These are phyloP conservation scores for Lutraria rhynchaena DNA, from an alignment of 1,140 invertebrate species.

Conservation along the genomic window DNA sequence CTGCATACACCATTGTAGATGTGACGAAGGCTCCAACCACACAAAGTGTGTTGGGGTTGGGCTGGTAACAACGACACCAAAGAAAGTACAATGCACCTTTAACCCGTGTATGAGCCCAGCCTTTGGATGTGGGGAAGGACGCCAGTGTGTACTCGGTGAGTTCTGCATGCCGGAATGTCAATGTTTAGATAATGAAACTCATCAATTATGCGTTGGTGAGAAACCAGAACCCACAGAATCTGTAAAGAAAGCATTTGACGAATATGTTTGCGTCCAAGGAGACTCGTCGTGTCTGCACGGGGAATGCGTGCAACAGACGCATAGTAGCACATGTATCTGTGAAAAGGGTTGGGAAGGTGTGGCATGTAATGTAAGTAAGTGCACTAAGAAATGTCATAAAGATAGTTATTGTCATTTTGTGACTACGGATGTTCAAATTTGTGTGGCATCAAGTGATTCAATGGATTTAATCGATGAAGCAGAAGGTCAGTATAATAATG, in stretches of 20 bases:
- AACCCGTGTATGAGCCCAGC: slow-evolving; percentile 38
- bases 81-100: slow-evolving; percentile 30
- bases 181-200: slow-evolving; percentile 17
- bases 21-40: slow-evolving; percentile 17
- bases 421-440: background rate
- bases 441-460: background rate
- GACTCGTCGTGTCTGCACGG: slow-evolving; percentile 1
- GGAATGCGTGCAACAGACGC: background rate
- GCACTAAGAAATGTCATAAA: slow-evolving; percentile 1
- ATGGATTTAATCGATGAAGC: background rate
- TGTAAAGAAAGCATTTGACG: background rate
- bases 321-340: slow-evolving; percentile 9
- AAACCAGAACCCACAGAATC: background rate
- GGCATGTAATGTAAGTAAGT: slow-evolving; percentile 19
- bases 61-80: background rate
- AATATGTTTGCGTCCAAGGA: background rate
- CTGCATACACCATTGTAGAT: slow-evolving; percentile 47
- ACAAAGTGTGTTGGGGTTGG: slow-evolving; percentile 1
- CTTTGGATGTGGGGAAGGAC: slow-evolving; percentile 23
- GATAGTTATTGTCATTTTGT: slow-evolving; percentile 28
- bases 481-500: background rate
- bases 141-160: slow-evolving; percentile 27
- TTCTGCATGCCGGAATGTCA: slow-evolving; percentile 30
- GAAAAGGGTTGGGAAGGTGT: slow-evolving; percentile 31
- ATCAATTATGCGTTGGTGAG: slow-evolving; percentile 15